Evolutionary conservation across 2,888 invertebrate species (phyloP).

Genomic region (Aradus depressus): DNA sequence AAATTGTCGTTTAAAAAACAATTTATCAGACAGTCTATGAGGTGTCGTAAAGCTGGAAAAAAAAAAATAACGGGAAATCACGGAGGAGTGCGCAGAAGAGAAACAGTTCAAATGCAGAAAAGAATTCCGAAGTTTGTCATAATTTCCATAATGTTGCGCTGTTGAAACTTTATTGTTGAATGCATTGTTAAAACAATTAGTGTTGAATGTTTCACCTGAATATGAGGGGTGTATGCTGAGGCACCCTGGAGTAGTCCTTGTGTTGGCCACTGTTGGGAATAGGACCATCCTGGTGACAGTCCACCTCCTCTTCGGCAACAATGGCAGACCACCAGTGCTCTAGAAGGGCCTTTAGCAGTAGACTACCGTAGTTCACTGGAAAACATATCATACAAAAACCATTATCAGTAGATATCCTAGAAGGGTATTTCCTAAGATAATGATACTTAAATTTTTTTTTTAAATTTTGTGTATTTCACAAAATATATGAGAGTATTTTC

Average conservation of each 20-base stretch:
- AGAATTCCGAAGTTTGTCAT: not conserved
- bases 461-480: too few relatives aligned
- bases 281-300: conserved; percentile 48
- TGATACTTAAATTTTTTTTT: too few relatives aligned
- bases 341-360: conserved; percentile 84
- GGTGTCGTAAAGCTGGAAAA: not conserved
- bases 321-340: conserved; percentile 83
- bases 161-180: too few relatives aligned
- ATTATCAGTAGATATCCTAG: not conserved
- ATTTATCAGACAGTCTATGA: too few relatives aligned
- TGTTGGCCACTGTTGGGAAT: conserved; percentile 37
- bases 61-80: not conserved
- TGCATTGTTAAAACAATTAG: too few relatives aligned
- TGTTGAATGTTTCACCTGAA: too few relatives aligned
- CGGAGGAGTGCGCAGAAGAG: too few relatives aligned
- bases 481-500: too few relatives aligned
- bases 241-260: conserved; percentile 72
- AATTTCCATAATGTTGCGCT: too few relatives aligned
- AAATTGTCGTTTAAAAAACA: too few relatives aligned
- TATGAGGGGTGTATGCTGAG: conserved; percentile 91
- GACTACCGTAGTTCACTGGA: conserved; percentile 85
- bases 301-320: conserved; percentile 58
- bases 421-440: too few relatives aligned
- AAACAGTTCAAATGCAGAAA: too few relatives aligned
- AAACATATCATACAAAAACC: conserved; percentile 22